Evolutionary conservation across 2,888 invertebrate species (phyloP).

Genomic region (Leptinotarsa juncta): DNA sequence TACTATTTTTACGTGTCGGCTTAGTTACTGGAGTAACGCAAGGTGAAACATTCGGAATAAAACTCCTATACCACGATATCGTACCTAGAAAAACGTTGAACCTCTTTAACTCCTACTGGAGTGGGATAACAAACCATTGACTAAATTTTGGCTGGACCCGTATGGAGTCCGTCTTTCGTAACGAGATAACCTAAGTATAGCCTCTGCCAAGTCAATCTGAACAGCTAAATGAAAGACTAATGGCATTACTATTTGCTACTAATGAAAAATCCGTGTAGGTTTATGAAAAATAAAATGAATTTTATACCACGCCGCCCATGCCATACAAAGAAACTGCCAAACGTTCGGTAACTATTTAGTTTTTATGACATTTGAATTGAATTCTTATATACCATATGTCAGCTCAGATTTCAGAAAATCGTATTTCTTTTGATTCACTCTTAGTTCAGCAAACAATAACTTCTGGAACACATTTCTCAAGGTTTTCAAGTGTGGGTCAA

Average conservation of each 20-base stretch:
- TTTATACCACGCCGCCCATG: too few species aligned
- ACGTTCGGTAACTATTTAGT: too few species aligned
- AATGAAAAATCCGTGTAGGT: conserved; percentile 42
- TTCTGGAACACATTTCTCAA: conserved; percentile 35
- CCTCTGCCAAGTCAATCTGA: conserved; percentile 18
- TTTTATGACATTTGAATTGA: too few species aligned
- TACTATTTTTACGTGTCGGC: background rate
- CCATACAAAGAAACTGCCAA: too few species aligned
- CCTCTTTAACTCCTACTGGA: background rate
- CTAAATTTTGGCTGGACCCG: conserved; percentile 38
- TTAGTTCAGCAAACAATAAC: background rate
- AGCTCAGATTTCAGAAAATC: too few species aligned
- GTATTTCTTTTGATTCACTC: too few species aligned
- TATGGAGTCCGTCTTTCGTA: conserved; percentile 29
- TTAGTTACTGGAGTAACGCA: background rate
- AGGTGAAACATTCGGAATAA: background rate
- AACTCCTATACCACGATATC: background rate
- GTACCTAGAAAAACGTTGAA: background rate
- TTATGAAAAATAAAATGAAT: too few species aligned
- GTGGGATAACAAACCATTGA: conserved; percentile 20
- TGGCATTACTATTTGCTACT: conserved; percentile 34
- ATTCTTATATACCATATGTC: too few species aligned
- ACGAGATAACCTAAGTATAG: conserved; percentile 43
- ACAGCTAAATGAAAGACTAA: too few species aligned
- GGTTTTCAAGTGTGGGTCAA: conserved; percentile 39